A percentile compares a stretch with the other conserved stretches of the same genome.
phyloP scores from a whole-genome alignment of 2,888 invertebrate species.

The Parelbella ahira region DNA sequence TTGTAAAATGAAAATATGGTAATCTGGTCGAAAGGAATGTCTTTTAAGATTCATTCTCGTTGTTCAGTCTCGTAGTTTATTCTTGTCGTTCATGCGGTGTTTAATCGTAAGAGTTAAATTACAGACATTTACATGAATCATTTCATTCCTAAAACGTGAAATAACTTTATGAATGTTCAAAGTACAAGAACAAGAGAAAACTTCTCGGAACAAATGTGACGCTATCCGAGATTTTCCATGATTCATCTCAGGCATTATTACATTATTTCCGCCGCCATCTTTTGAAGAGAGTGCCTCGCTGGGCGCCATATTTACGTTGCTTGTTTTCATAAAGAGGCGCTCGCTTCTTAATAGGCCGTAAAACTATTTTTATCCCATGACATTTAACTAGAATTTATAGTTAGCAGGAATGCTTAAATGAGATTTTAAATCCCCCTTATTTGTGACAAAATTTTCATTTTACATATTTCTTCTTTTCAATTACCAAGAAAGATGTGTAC shows the following conservation, averaged over 20 bases:
- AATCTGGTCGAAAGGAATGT: too few relatives aligned
- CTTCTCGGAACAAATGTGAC: constrained; percentile 19
- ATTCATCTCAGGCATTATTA: constrained; percentile 23
- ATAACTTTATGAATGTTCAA: constrained; percentile 1
- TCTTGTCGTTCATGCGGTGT: too few relatives aligned
- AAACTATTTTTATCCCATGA: not conserved
- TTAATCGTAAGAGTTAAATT: too few relatives aligned
- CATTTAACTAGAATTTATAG: too few relatives aligned
- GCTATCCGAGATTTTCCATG: constrained; percentile 20
- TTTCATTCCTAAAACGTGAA: constrained; percentile 1
- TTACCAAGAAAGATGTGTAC: too few relatives aligned
- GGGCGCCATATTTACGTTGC: constrained; percentile 5
- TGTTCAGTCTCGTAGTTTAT: too few relatives aligned
- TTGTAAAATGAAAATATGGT: too few relatives aligned
- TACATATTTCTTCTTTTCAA: too few relatives aligned
- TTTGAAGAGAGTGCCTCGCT: constrained; percentile 13
- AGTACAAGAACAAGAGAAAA: constrained; percentile 13
- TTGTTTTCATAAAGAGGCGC: constrained; percentile 1
- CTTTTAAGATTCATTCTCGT: not conserved
- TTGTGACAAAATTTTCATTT: too few relatives aligned
- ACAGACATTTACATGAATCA: too few relatives aligned
- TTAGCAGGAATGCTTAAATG: too few relatives aligned
- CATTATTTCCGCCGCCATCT: constrained; percentile 20
- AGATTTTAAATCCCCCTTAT: too few relatives aligned
- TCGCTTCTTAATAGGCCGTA: not conserved